Evolutionary conservation across 2,888 invertebrate genomes (phyloP), one percentile per base, ranked within the genome.

Genomic region (Masnerella sp.): DNA sequence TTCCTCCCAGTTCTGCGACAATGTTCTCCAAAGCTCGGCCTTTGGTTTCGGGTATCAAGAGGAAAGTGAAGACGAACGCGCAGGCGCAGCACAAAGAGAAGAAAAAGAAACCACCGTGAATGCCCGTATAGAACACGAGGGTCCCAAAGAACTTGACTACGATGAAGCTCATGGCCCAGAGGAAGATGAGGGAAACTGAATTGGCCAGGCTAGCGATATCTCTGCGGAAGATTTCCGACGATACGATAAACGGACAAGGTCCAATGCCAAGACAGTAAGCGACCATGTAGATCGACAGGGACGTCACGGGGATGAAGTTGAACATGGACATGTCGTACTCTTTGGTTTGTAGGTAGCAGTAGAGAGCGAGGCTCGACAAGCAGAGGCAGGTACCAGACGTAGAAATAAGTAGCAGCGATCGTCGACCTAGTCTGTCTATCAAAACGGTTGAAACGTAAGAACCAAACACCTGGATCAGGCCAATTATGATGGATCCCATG

Each of bases 371-470:
- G 4, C 79, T 71, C 5, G 77, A 73, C 42, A 89, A 84, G 40
- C 85, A 85, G 0, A 83, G 0, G 2, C 74, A 74, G 5, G 58
- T 54, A 4, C 75, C 75, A 1, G 36, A 25, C 1, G 68, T 38
- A 0, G 89, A 89, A 30, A 88, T 76, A 2, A 90, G 78, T 5
- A 91, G 81, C 8, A 91, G 81, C 5, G 82, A 77, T 45, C 90
- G 87, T 79, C 93, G 88, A 0, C 93, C 93, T 47, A 90, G 90
- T 42, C 87, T 89, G 78, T 93, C 93, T 79, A 91, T 88, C 0
- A 91, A 76, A 0, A 88, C 47, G 0, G 89, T 87, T 0, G 90
- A 88, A 0, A 88, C 64, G 15, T 87, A 79, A 8, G 90, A 87
- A 0, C 91, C 90, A 2, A 83, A 34, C 0, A 91, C 83, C 67